Percentiles rank a stretch among this genome's conserved stretches.
These are phyloP conservation scores for Dioctria rufipes DNA, from an alignment of 2,888 invertebrate genomes.

Conservation along the genomic window DNA sequence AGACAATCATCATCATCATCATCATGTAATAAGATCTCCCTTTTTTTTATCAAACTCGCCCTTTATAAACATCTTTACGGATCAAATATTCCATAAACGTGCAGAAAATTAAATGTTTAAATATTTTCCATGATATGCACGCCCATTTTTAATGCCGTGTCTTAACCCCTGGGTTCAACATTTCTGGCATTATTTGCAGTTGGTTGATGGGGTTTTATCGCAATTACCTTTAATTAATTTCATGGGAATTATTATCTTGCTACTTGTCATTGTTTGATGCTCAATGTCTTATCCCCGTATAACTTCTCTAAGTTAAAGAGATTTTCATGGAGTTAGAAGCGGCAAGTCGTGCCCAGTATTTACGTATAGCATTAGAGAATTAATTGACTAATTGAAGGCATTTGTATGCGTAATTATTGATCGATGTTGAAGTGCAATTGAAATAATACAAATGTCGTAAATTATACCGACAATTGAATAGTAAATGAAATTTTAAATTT, in stretches of 20 bases:
- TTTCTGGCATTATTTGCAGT: background rate
- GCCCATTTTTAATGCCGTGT: background rate
- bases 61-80: no score
- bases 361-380: no score
- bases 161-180: background rate
- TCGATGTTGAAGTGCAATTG: background rate
- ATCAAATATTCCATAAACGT: no score
- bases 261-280: constrained; percentile 17
- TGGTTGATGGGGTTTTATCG: background rate
- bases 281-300: constrained; percentile 6
- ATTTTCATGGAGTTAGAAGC: constrained; percentile 8
- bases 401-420: constrained; percentile 36
- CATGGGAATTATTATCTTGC: constrained; percentile 32
- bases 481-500: background rate
- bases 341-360: background rate
- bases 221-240: constrained; percentile 46
- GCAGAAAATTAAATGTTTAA: background rate
- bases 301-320: background rate
- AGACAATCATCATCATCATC: background rate
- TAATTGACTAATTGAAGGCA: constrained; percentile 37
- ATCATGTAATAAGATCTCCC: constrained; percentile 19
- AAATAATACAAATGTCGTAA: constrained; percentile 9
- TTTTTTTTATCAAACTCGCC: no score
- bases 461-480: constrained; percentile 29
- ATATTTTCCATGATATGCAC: background rate